phyloP scores from a whole-genome alignment of 2,113 vertebrate species.

The Amblyornis subalaris region DNA sequence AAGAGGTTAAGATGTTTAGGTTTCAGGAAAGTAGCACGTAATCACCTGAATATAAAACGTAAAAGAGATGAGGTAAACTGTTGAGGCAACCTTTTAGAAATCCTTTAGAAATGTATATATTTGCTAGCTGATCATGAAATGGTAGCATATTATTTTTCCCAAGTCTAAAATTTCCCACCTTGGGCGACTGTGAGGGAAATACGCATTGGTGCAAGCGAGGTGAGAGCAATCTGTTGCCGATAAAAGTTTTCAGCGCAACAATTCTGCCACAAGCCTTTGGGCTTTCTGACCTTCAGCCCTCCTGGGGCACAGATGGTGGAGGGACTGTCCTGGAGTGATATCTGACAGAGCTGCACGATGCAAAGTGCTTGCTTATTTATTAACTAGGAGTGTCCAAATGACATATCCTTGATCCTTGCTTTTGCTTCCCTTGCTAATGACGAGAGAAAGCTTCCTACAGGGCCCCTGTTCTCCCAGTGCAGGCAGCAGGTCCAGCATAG shows the following conservation, averaged over 20 bases:
- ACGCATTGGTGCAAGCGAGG: not conserved
- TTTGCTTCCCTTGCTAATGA: not conserved
- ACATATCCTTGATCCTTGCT: not conserved
- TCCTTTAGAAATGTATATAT: not conserved
- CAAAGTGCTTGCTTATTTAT: not conserved
- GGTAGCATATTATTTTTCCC: not conserved
- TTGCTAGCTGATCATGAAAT: not conserved
- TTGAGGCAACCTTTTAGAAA: not conserved
- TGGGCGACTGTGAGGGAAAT: not conserved
- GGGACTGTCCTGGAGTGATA: not conserved
- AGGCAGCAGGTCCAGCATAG: not conserved
- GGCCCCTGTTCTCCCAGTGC: not conserved
- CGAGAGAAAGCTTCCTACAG: not conserved
- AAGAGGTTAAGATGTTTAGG: constrained; percentile 13
- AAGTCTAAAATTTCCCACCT: not conserved
- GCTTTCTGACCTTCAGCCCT: not conserved
- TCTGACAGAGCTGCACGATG: not conserved
- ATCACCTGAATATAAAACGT: not conserved
- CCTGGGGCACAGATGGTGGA: accelerated
- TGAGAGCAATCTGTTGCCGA: not conserved
- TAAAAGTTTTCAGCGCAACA: not conserved
- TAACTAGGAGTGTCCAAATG: not conserved
- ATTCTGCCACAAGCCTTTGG: not conserved
- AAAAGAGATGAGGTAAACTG: not conserved
- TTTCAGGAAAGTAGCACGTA: not conserved